Evolutionary conservation across 2,113 vertebrate genomes (phyloP), one percentile per base, ranked within the genome.

Genomic region (Elephas maximus): DNA sequence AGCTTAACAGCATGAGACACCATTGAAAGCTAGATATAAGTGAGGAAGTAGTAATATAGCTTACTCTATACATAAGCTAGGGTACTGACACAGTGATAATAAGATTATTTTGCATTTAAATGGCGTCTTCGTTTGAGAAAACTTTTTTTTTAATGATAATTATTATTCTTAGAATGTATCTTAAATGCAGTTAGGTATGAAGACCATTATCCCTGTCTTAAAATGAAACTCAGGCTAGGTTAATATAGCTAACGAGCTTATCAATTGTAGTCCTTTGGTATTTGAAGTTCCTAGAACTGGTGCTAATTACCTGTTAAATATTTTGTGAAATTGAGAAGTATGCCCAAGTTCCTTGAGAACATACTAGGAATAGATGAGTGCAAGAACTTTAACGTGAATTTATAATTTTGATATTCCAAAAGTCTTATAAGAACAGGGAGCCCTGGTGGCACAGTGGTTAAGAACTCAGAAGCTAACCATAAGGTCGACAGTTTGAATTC

Each of bases 101-200:
- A 94, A 77, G 71, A 92, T 30, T 65, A 65, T 45, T 97, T 98
- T 97, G 87, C 93, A 95, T 96, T 94, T 97, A 97, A 98, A 97
- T 85, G 33, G 26, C 67, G 41, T 1, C 9, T 97, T 83, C 23
- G 44, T 93, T 90, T 71, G 44, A 33, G 21, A 87, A 96, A 93
- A 80, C 26, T 41, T 48, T 93, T 60, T 94, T 30, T n/a, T 17
- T 51, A 96, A 85, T 91, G 33, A 86, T 87, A 90, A 90, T 90
- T 94, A 53, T 90, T 28, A 76, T 81, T 94, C 67, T 84, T 76
- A 77, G 76, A 67, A 90, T 79, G 45, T 11, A 83, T 93, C 20
- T 73, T 71, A 73, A 85, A 93, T 77, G 30, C 81, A 87, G 20
- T 80, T n/a, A 93, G 71, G n/a, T 81, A 51, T 76, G 30, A 77